Conservation (phyloP, 2,888 invertebrate genomes). For the Exephanes ischioxanthus region DNA sequence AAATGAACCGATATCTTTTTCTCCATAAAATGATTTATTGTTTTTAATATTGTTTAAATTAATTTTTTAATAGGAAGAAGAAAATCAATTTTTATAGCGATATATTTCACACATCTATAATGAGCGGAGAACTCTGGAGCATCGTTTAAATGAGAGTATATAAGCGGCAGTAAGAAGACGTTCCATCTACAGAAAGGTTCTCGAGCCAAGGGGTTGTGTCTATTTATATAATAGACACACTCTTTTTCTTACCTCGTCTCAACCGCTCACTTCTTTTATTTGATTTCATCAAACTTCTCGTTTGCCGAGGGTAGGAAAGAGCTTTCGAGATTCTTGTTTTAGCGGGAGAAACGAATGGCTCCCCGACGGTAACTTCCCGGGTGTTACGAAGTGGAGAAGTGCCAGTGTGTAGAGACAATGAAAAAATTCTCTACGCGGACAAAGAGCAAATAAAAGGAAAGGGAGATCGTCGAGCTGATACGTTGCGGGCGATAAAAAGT, state of each 20-base stretch:
- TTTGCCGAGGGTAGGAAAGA: slow-evolving; percentile 14
- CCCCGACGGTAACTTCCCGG: slow-evolving; percentile 46
- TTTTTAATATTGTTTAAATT: not conserved
- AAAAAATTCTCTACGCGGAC: slow-evolving; percentile 11
- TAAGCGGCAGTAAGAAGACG: not conserved
- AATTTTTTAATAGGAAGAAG: not conserved
- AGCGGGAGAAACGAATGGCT: slow-evolving; percentile 50
- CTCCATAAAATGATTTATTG: too few species aligned
- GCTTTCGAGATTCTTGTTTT: slow-evolving; percentile 50
- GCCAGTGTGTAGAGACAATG: slow-evolving; percentile 4
- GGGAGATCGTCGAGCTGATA: slow-evolving; percentile 9
- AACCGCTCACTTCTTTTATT: slow-evolving; percentile 34
- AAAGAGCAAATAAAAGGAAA: not conserved
- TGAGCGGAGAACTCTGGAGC: not conserved
- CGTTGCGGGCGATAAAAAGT: not conserved
- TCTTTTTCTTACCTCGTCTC: not conserved
- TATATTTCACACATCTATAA: not conserved
- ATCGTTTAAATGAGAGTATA: not conserved
- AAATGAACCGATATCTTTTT: too few species aligned
- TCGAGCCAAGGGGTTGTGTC: not conserved
- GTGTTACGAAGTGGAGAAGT: slow-evolving; percentile 10
- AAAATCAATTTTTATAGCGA: not conserved
- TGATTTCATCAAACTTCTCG: slow-evolving; percentile 55
- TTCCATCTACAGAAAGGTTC: not conserved
- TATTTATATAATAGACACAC: not conserved